Evolutionary conservation across 2,888 invertebrate genomes (phyloP), one percentile per base, ranked within the genome.

Genomic region (Hipparchia semele): DNA sequence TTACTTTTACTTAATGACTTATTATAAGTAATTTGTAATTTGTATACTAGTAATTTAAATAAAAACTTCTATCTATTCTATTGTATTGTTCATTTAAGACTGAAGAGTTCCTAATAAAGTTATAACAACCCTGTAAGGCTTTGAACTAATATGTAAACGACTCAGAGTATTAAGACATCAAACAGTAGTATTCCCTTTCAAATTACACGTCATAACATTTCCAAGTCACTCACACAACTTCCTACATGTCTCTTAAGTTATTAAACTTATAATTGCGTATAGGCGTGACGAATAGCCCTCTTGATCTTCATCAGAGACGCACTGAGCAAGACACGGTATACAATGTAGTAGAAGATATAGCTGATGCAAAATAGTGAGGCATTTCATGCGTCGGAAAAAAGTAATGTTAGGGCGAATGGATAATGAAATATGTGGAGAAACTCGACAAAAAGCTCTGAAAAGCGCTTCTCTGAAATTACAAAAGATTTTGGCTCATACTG

Each of bases 171-270:
- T 54, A 54, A 54, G 54, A 54, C 54, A 54, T 54, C 54, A 54
- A 54, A 54, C 54, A 54, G n/a, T 54, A 54, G 54, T n/a, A 54
- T n/a, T 54, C 54, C 54, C 54, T 54, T 54, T 54, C 54, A 54
- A 54, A 54, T 4, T 54, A 54, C 54, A 54, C 54, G 54, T 54
- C 54, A 54, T 54, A 54, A 54, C 54, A 13, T 54, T n/a, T n/a
- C n/a, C 54, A 54, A 54, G 54, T 54, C 54, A 54, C n/a, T 54
- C 12, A 54, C 54, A 54, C 54, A 54, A 12, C 6, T 54, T n/a
- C n/a, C 12, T 54, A 54, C 54, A n/a, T 54, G n/a, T 54, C 54
- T 54, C 54, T 1, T 6, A 6, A n/a, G 54, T 6, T 54, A 54
- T 54, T 54, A 54, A 54, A 54, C 54, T 54, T 54, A 54, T 54